phyloP scores from a whole-genome alignment of 2,113 vertebrate genomes.

The Puffinus mauretanicus region DNA sequence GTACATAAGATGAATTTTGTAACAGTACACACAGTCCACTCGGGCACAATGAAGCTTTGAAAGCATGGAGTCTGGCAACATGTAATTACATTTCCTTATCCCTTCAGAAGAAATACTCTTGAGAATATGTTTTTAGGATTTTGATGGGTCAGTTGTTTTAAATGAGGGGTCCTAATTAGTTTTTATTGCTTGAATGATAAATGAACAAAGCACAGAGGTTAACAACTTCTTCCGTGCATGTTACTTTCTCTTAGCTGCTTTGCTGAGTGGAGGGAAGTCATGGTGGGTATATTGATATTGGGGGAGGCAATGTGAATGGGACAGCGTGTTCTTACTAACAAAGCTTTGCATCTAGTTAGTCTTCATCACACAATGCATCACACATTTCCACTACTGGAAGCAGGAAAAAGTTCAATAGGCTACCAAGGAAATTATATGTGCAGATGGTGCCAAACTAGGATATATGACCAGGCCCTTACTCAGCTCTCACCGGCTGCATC shows the following conservation, averaged over 20 bases:
- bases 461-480: background rate
- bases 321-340: background rate
- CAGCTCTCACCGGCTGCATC: background rate
- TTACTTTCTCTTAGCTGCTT: background rate
- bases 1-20: background rate
- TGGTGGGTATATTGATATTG: background rate
- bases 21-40: background rate
- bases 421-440: background rate
- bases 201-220: constrained; percentile 2
- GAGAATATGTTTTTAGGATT: background rate
- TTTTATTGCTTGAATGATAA: constrained; percentile 40
- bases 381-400: background rate
- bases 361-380: background rate
- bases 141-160: constrained; percentile 40
- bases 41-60: background rate
- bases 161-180: constrained; percentile 4
- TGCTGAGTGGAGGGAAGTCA: background rate
- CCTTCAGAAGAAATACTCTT: background rate
- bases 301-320: background rate
- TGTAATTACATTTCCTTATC: background rate
- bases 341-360: background rate
- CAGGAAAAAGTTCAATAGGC: background rate
- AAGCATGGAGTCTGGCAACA: background rate
- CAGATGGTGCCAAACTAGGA: accelerated
- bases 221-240: background rate